A percentile compares a stretch with the other conserved stretches of the same genome.
Conservation (phyloP, 2,797 vertebrate species). For the Sebastolobus alascanus region DNA sequence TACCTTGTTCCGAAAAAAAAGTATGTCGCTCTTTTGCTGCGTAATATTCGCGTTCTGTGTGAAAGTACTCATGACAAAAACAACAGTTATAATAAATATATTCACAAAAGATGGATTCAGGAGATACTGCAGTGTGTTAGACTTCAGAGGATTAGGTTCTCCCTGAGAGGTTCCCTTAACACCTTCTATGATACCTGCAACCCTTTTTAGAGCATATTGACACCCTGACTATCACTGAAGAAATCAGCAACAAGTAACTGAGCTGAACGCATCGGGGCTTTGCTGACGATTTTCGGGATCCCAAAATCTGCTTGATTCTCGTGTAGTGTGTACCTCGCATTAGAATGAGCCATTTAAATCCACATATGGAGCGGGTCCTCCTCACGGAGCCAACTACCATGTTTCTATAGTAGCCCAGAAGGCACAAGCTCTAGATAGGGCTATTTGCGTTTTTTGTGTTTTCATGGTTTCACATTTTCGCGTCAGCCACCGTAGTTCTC, state of each 20-base stretch:
- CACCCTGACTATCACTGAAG: not conserved
- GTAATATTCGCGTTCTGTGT: no score
- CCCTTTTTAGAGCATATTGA: conserved; percentile 2
- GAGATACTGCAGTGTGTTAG: no score
- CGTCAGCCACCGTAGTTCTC: not conserved
- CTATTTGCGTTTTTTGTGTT: not conserved
- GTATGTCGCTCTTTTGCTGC: no score
- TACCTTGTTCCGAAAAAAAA: no score
- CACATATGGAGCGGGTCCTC: not conserved
- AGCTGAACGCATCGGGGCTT: no score
- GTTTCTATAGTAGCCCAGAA: not conserved
- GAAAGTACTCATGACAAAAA: no score
- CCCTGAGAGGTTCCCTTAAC: conserved; percentile 3
- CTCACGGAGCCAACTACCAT: not conserved
- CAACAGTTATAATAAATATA: no score
- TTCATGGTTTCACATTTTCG: no score
- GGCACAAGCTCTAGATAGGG: not conserved
- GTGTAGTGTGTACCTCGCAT: not conserved
- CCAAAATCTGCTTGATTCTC: not conserved
- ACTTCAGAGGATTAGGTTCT: not conserved
- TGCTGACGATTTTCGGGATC: no score
- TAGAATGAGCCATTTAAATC: not conserved
- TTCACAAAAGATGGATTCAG: not conserved
- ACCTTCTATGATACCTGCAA: not conserved
- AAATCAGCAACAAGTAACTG: no score